These are phyloP conservation scores for Anabacerthia variegaticeps DNA, from an alignment of 2,797 vertebrate genomes.

Conservation along the genomic window DNA sequence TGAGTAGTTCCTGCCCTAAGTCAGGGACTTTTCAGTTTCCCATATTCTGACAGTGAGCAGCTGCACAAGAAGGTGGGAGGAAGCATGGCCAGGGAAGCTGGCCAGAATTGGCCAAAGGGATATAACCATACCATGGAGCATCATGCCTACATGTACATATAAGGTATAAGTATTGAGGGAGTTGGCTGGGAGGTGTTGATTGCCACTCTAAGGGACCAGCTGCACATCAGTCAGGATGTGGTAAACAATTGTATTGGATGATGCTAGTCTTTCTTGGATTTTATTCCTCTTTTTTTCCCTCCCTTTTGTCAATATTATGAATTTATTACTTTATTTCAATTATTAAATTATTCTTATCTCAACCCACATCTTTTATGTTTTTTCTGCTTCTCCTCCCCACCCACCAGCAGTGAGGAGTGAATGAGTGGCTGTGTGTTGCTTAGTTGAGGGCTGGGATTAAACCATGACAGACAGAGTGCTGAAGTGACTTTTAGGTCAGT, in stretches of 20 bases:
- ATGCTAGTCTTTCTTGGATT: background rate
- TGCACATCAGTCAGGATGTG: accelerated
- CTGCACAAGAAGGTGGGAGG: background rate
- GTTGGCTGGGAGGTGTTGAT: background rate
- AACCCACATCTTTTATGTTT: background rate
- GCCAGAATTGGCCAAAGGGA: background rate
- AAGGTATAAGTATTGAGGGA: background rate
- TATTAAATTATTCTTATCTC: background rate
- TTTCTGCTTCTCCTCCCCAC: background rate
- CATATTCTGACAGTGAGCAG: background rate
- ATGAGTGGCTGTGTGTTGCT: background rate
- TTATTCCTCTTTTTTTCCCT: background rate
- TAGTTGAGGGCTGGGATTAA: background rate
- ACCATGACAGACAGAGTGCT: background rate
- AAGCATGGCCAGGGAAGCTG: background rate
- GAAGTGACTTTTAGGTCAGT: background rate
- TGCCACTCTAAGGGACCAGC: background rate
- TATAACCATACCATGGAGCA: background rate
- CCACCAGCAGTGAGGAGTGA: background rate
- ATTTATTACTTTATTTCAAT: background rate
- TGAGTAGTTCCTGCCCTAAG: no score
- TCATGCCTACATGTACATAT: background rate
- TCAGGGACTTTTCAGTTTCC: background rate
- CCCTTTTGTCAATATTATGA: background rate
- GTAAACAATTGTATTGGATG: background rate